These are phyloP conservation scores for Vimba vimba DNA, from an alignment of 2,113 vertebrate genomes.

Conservation along the genomic window DNA sequence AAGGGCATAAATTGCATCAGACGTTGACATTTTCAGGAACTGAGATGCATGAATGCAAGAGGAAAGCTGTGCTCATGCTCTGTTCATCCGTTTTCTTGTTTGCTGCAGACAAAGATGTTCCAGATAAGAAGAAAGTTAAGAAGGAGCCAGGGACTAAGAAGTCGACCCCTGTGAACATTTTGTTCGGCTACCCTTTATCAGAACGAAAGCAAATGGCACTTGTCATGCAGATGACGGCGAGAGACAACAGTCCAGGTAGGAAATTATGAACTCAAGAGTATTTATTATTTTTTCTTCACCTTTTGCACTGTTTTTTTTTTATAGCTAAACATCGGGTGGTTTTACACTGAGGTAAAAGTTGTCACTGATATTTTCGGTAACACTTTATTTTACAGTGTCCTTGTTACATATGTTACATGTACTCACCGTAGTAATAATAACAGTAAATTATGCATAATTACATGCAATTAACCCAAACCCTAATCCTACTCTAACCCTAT, in stretches of 20 bases:
- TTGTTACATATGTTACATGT: too few relatives aligned
- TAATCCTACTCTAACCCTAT: too few relatives aligned
- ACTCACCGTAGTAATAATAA: too few relatives aligned
- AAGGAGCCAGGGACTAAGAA: slow-evolving; percentile 93
- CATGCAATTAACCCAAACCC: too few relatives aligned
- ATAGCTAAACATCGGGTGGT: neutral
- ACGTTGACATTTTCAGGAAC: neutral
- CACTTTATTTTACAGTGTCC: too few relatives aligned
- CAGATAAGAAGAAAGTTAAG: slow-evolving; percentile 97
- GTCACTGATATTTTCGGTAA: neutral
- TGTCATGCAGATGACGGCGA: slow-evolving; percentile 99
- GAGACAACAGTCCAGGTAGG: slow-evolving; percentile 96
- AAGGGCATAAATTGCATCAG: neutral
- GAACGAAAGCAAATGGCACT: slow-evolving; percentile 99
- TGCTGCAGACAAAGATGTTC: slow-evolving; percentile 93
- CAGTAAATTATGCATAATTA: too few relatives aligned
- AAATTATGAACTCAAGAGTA: neutral
- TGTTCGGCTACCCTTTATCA: slow-evolving; percentile 97
- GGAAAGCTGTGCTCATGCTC: neutral
- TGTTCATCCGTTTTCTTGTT: slow-evolving; percentile 12
- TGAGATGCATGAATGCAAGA: neutral
- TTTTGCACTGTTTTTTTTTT: neutral
- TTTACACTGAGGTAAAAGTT: neutral
- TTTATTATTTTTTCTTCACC: neutral
- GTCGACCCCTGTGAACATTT: slow-evolving; percentile 90